These are phyloP conservation scores for Archocentrus centrarchus DNA, from an alignment of 2,113 vertebrate species.

Conservation along the genomic window DNA sequence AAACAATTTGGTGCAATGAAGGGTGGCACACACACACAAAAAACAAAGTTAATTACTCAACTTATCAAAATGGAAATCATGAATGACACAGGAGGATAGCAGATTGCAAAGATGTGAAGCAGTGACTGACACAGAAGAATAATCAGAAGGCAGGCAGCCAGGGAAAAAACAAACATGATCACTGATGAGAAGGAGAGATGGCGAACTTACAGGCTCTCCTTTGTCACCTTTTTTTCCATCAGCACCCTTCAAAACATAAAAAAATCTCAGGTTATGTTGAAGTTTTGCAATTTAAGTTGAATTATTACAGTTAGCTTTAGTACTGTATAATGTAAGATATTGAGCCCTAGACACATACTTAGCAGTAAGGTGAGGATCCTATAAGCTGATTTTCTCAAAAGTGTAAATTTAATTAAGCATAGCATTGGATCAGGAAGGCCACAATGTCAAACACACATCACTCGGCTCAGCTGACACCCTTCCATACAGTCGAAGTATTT, in stretches of 20 bases:
- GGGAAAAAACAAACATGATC: conserved; percentile 7
- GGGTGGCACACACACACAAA: conserved; percentile 45
- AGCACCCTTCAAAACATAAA: conserved; percentile 74
- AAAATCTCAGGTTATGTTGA: conserved; percentile 7
- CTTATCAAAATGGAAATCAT: conserved; percentile 44
- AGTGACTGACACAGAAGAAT: conserved; percentile 39
- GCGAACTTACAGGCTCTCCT: conserved; percentile 83
- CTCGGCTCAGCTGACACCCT: background rate
- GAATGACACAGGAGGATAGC: conserved; percentile 16
- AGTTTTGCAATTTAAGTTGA: background rate
- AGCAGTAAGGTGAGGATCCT: background rate
- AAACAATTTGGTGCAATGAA: conserved; percentile 24
- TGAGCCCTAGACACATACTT: background rate
- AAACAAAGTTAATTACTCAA: conserved; percentile 52
- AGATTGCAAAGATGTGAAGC: conserved; percentile 25
- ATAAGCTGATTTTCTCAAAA: background rate
- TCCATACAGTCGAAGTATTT: background rate
- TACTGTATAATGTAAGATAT: background rate
- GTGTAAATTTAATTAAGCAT: background rate
- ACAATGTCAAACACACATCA: background rate
- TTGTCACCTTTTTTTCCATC: conserved; percentile 84
- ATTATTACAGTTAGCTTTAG: background rate
- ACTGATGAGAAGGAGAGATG: background rate
- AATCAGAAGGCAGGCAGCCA: conserved; percentile 26
- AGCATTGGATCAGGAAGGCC: background rate